Base-by-base conservation (phyloP, 1,140 invertebrate genomes). In the Telenomus remus region DNA sequence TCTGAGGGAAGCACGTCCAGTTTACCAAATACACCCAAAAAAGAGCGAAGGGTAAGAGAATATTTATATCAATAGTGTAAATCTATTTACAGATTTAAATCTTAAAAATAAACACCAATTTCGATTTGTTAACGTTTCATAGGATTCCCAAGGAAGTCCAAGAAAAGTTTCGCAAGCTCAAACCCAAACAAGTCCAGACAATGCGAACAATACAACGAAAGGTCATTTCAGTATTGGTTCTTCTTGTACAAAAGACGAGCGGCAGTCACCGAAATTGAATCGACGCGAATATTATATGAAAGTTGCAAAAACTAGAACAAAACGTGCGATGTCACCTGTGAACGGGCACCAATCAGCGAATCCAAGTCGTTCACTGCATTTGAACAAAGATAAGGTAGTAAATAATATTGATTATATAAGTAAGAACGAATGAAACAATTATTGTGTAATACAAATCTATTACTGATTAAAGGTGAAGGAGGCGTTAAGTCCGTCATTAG, bases 401-500 rank as follows among this genome's bases (percentile, higher is more conserved):
- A 27, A 27, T 27, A 27, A 27, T 6, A 6, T 27, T n/a, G n/a
- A n/a, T n/a, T n/a, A n/a, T n/a, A n/a, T n/a, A n/a, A n/a, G n/a
- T n/a, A n/a, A n/a, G n/a, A n/a, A n/a, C n/a, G n/a, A 35, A 35
- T 35, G 5, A 35, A 35, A 6, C 34, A 6, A 35, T 6, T 35
- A 35, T 5, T 35, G 34, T 6, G 5, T 6, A 35, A 35, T 35
- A 10, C 34, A 35, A 35, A 35, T 35, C 34, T 56, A 8, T 46
- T 9, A 43, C 55, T 51, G 79, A 82, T 65, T 59, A 10, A 8
- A 81, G 80, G 90, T 92, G 0, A 96, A 96, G 83, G 91, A 95
- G 78, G 96, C 96, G 0, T 92, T 98, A 81, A 95, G 96, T 73
- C 96, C 97, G 0, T 96, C 96, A 0, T 93, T 97, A 12, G 97